Conservation (phyloP, 2,888 invertebrate species). For the Orchestes rusci region DNA sequence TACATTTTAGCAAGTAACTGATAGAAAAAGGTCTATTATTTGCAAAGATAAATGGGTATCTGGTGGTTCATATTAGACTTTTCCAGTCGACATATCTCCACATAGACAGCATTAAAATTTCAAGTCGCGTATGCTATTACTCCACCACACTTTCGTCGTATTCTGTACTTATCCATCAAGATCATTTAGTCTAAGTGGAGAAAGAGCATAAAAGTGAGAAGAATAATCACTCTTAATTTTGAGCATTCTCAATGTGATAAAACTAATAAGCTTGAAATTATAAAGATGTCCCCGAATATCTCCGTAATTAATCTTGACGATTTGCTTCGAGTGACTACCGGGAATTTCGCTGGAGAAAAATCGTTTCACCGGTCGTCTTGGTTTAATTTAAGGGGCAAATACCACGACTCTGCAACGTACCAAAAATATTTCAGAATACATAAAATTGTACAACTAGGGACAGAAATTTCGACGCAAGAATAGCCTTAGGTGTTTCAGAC, state of each 20-base stretch:
- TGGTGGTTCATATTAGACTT: too few relatives aligned
- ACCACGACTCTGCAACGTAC: constrained; percentile 32
- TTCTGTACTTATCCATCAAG: too few relatives aligned
- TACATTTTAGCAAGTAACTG: too few relatives aligned
- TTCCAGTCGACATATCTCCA: too few relatives aligned
- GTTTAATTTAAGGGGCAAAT: constrained; percentile 38
- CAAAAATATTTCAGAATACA: constrained; percentile 40
- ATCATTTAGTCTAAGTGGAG: background rate
- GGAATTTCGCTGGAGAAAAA: constrained; percentile 14
- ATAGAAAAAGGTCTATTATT: too few relatives aligned
- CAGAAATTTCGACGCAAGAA: constrained; percentile 39
- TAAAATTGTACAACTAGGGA: constrained; percentile 40
- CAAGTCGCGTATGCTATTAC: too few relatives aligned
- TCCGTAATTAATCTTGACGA: constrained; percentile 17
- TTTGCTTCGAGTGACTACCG: constrained; percentile 16
- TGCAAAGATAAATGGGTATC: too few relatives aligned
- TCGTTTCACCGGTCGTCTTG: constrained; percentile 20
- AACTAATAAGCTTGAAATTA: constrained; percentile 22
- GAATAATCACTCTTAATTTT: constrained; percentile 12
- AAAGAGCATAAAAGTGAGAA: constrained; percentile 8
- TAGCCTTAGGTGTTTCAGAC: constrained; percentile 42
- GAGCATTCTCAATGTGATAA: constrained; percentile 13
- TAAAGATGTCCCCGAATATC: constrained; percentile 18
- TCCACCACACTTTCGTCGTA: too few relatives aligned
- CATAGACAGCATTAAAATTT: too few relatives aligned